A percentile compares a stretch with the other conserved stretches of the same genome.
Conservation (phyloP, 2,888 invertebrate species). For the Cabera pusaria region DNA sequence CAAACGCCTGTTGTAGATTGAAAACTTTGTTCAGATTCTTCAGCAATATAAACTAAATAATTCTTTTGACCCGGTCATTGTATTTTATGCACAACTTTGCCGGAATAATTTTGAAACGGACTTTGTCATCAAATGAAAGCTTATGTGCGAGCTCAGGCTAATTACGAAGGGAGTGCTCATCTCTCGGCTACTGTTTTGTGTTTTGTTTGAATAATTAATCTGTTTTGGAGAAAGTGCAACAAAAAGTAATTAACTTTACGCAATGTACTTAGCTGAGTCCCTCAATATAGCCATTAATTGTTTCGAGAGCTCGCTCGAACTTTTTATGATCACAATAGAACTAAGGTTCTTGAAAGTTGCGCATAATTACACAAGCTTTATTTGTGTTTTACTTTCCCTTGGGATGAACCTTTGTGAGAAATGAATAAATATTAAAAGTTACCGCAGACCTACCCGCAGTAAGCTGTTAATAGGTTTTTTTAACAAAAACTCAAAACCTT, state of each 20-base stretch:
- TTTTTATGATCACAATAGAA: slow-evolving; percentile 30
- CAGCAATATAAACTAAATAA: no score
- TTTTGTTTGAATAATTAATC: slow-evolving; percentile 33
- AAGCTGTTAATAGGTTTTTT: slow-evolving; percentile 17
- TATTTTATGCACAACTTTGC: slow-evolving; percentile 37
- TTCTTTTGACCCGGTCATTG: no score
- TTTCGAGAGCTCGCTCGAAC: slow-evolving; percentile 26
- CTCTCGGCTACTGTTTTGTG: slow-evolving; percentile 33
- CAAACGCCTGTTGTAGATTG: no score
- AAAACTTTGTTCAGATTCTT: no score
- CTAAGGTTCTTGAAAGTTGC: slow-evolving; percentile 25
- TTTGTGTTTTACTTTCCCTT: slow-evolving; percentile 25
- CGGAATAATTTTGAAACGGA: slow-evolving; percentile 47
- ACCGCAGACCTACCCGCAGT: slow-evolving; percentile 7
- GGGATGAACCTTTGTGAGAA: slow-evolving; percentile 25
- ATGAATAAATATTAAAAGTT: slow-evolving; percentile 28
- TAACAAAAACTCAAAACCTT: no score
- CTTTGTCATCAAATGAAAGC: slow-evolving; percentile 44
- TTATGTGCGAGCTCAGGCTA: slow-evolving; percentile 48
- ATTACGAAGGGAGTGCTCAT: slow-evolving; percentile 42
- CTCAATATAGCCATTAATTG: slow-evolving; percentile 30
- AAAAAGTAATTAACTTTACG: slow-evolving; percentile 29
- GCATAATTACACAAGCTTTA: slow-evolving; percentile 31
- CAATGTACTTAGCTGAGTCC: slow-evolving; percentile 23
- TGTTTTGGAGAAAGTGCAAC: slow-evolving; percentile 33